phyloP scores from a whole-genome alignment of 2,113 vertebrate species.

The Microcebus griseorufus region DNA sequence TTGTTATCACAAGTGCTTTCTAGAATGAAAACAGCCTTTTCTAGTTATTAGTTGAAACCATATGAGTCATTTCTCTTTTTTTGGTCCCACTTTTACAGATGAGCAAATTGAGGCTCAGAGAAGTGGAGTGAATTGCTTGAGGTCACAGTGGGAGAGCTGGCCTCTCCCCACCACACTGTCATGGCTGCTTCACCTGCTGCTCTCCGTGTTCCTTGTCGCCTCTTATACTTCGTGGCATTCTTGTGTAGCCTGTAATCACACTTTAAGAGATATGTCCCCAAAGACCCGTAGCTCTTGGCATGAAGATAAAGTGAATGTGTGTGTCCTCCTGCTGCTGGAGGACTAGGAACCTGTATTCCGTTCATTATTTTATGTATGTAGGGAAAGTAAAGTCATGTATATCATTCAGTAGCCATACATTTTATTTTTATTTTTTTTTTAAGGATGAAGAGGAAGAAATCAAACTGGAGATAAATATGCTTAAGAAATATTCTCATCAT shows the following conservation, averaged over 20 bases:
- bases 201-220: background rate
- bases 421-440: background rate
- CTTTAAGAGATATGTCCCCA: background rate
- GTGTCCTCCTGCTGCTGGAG: background rate
- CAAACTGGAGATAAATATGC: slow-evolving; percentile 99
- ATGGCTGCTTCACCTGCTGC: background rate
- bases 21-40: background rate
- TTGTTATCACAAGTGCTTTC: background rate
- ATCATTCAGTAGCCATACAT: background rate
- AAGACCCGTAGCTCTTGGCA: background rate
- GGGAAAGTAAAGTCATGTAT: background rate
- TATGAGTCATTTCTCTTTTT: background rate
- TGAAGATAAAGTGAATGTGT: background rate
- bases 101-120: background rate
- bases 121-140: background rate
- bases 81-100: background rate
- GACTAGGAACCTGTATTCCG: background rate
- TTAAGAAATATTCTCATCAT: slow-evolving; percentile 99
- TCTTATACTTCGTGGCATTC: background rate
- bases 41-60: background rate
- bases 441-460: slow-evolving; percentile 99
- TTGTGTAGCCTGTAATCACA: background rate
- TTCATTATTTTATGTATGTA: background rate
- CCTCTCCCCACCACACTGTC: background rate
- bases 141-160: too few species aligned